Evolutionary conservation across 1,140 invertebrate species (phyloP).

Genomic region (Drosophila littoralis): DNA sequence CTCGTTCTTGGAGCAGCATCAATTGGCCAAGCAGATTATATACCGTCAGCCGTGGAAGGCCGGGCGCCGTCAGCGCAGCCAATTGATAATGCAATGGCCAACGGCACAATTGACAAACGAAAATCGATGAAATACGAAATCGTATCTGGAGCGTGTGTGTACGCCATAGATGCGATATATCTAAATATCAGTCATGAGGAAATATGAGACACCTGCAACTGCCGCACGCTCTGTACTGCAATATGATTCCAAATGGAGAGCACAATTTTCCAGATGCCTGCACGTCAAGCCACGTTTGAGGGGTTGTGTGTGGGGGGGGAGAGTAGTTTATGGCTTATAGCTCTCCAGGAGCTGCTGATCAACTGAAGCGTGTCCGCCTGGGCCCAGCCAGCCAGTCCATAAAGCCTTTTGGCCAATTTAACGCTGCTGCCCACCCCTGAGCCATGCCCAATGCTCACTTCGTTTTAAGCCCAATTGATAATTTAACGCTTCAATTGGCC

Average conservation of each 20-base stretch:
- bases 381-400: conserved; percentile 13
- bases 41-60: conserved; percentile 16
- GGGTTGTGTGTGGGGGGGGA: neutral
- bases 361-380: conserved; percentile 74
- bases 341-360: conserved; percentile 60
- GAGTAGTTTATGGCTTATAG: conserved; percentile 18
- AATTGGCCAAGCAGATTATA: conserved; percentile 71
- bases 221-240: conserved; percentile 24
- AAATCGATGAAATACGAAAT: conserved; percentile 69
- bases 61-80: conserved; percentile 28
- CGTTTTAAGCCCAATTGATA: conserved; percentile 75
- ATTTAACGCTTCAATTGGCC: conserved; percentile 80
- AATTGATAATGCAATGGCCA: conserved; percentile 71
- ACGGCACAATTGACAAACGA: conserved; percentile 50
- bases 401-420: conserved; percentile 74
- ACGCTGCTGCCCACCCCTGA: conserved; percentile 56
- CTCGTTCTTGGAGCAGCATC: conserved; percentile 71
- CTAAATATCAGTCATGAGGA: conserved; percentile 33
- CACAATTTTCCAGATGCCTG: conserved; percentile 80
- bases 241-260: conserved; percentile 54
- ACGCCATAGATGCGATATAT: conserved; percentile 21
- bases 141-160: conserved; percentile 40
- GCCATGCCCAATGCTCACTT: conserved; percentile 35
- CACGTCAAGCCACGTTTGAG: neutral
- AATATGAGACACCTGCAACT: conserved; percentile 51